A percentile compares a stretch with the other conserved stretches of the same genome.
Evolutionary conservation across 2,113 vertebrate genomes (phyloP).

Genomic region (Cyprinus carpio): DNA sequence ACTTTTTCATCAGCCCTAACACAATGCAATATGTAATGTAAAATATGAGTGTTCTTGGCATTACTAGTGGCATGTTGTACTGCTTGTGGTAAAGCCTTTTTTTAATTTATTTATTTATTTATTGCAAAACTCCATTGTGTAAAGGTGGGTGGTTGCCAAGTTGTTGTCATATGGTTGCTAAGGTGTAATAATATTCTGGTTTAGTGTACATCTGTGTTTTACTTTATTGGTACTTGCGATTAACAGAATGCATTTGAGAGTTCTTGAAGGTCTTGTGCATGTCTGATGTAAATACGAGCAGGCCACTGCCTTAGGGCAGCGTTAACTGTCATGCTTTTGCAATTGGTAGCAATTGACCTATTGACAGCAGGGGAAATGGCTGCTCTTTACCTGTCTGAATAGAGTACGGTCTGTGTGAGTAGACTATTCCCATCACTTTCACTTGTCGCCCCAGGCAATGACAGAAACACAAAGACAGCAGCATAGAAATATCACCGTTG

Average conservation of each 20-base stretch:
- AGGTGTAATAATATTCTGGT: not conserved
- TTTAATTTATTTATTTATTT: not conserved
- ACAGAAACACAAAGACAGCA: slow-evolving; percentile 19
- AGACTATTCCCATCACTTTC: slow-evolving; percentile 37
- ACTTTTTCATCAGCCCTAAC: not conserved
- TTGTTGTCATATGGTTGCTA: not conserved
- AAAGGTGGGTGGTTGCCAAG: not conserved
- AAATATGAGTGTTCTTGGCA: not conserved
- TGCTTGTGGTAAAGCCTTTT: not conserved
- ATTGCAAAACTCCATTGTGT: too few relatives aligned
- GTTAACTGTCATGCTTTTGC: slow-evolving; percentile 51
- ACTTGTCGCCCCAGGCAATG: slow-evolving; percentile 51
- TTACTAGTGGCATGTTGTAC: not conserved
- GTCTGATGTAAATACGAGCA: slow-evolving; percentile 34
- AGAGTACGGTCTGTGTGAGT: slow-evolving; percentile 48
- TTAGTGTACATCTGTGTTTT: not conserved
- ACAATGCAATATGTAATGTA: not conserved
- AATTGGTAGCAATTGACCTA: slow-evolving; percentile 66
- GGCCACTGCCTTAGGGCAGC: slow-evolving; percentile 33
- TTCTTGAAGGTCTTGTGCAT: not conserved
- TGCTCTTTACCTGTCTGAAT: slow-evolving; percentile 58
- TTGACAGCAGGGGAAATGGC: slow-evolving; percentile 60
- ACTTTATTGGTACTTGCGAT: not conserved
- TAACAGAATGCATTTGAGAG: not conserved
- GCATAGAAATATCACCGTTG: not conserved